These are phyloP conservation scores for Pyrocephalus nanus DNA, from an alignment of 2,797 vertebrate species.

Conservation along the genomic window DNA sequence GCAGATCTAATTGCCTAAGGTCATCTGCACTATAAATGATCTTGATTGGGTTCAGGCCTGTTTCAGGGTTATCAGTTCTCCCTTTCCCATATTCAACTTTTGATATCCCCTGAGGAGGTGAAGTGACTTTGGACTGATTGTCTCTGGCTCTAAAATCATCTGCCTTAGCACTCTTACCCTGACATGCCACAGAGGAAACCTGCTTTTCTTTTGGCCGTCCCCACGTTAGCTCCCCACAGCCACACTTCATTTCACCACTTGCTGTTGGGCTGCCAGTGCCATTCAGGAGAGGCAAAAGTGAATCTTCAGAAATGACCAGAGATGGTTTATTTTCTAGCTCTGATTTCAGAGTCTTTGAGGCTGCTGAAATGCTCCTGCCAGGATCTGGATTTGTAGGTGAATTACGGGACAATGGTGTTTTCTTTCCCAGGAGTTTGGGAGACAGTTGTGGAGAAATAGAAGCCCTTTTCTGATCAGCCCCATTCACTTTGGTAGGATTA, in stretches of 20 bases:
- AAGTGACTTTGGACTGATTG: slow-evolving; percentile 17
- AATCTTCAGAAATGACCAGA: background rate
- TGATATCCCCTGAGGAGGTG: slow-evolving; percentile 14
- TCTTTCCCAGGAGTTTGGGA: slow-evolving; percentile 75
- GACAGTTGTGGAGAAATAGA: slow-evolving; percentile 71
- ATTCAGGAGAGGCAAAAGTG: background rate
- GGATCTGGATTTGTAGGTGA: slow-evolving; percentile 52
- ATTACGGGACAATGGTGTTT: slow-evolving; percentile 32
- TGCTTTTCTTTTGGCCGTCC: background rate
- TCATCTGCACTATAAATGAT: slow-evolving; percentile 17
- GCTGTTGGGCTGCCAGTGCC: background rate
- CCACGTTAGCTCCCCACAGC: background rate
- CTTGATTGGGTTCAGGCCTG: background rate
- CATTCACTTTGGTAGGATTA: slow-evolving; percentile 49
- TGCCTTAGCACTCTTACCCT: background rate
- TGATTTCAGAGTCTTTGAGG: slow-evolving; percentile 27
- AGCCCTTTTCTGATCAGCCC: slow-evolving; percentile 68
- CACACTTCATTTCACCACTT: background rate
- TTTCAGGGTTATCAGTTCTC: background rate
- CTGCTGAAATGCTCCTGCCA: background rate
- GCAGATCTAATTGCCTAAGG: background rate
- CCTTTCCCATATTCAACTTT: background rate
- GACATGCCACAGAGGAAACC: background rate
- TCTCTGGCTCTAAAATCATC: slow-evolving; percentile 6
- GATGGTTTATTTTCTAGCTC: slow-evolving; percentile 50